Evolutionary conservation across 53 echinoderm and acorn worm species (phyloP).

Genomic region (Hippasteria phrygiana): DNA sequence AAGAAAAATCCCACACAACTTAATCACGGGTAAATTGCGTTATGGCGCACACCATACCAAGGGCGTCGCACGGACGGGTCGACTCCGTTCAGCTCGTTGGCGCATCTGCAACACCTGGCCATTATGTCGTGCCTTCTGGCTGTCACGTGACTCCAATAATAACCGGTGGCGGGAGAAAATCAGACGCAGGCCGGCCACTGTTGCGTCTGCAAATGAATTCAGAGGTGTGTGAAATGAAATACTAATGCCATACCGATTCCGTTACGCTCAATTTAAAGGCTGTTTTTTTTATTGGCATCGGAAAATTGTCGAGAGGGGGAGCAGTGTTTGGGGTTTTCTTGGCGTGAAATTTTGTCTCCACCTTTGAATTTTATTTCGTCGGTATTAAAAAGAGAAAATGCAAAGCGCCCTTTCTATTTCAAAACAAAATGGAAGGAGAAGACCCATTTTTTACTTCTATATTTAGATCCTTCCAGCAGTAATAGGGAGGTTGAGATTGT

Average conservation of each 20-base stretch:
- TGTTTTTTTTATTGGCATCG: background rate
- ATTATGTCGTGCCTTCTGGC: slow-evolving; percentile 1
- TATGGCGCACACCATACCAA: background rate
- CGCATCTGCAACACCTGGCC: slow-evolving; percentile 23
- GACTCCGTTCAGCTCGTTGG: background rate
- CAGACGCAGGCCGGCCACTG: background rate
- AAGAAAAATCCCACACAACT: no score
- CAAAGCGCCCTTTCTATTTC: no score
- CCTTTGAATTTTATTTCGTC: no score
- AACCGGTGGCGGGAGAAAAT: background rate
- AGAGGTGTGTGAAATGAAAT: slow-evolving; percentile 1
- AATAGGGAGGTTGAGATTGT: no score
- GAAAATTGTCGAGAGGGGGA: no score
- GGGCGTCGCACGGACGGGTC: slow-evolving; percentile 33
- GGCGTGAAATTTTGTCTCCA: no score
- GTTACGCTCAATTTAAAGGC: slow-evolving; percentile 28
- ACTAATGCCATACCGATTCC: background rate
- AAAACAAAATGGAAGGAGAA: no score
- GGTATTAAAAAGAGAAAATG: no score
- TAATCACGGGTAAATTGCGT: slow-evolving; percentile 9
- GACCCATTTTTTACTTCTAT: no score
- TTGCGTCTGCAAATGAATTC: background rate
- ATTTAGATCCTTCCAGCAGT: no score
- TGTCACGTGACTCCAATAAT: background rate
- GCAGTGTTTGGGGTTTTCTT: no score